These are phyloP conservation scores for Myotis daubentonii DNA, from an alignment of 2,797 vertebrate species.

Conservation along the genomic window DNA sequence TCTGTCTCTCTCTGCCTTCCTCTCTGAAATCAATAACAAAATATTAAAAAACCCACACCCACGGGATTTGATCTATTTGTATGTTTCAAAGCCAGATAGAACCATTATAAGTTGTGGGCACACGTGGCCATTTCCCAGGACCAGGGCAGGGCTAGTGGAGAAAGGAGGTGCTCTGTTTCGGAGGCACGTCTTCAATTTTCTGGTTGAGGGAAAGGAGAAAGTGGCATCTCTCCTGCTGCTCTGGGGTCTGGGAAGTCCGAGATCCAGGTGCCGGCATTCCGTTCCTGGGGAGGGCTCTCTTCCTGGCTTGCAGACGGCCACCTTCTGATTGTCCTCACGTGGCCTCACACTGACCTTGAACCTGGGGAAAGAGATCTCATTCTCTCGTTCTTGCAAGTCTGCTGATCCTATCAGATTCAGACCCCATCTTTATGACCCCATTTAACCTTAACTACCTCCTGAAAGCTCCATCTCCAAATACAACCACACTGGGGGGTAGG, in stretches of 20 bases:
- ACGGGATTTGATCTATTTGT: not conserved
- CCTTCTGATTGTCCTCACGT: not conserved
- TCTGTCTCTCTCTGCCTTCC: too few species aligned
- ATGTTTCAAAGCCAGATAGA: not conserved
- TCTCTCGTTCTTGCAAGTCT: not conserved
- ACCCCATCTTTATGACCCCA: not conserved
- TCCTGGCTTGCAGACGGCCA: not conserved
- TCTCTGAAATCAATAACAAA: too few species aligned
- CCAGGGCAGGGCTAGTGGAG: not conserved
- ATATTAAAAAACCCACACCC: too few species aligned
- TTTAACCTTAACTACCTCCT: not conserved
- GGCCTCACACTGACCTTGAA: not conserved
- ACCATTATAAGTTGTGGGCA: not conserved
- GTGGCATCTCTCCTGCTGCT: not conserved
- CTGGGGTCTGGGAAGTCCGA: not conserved
- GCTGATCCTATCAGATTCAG: not conserved
- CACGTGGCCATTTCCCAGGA: not conserved
- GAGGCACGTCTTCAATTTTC: not conserved
- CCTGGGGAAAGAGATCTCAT: not conserved
- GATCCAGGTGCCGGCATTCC: not conserved
- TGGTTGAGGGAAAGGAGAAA: not conserved
- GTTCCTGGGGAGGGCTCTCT: not conserved
- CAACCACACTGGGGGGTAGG: not conserved
- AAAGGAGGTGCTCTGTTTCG: not conserved
- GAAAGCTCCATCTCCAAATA: not conserved